Percentiles rank a stretch among this genome's conserved stretches.
Evolutionary conservation across 2,888 invertebrate genomes (phyloP).

Genomic region (Xylocampa areola): DNA sequence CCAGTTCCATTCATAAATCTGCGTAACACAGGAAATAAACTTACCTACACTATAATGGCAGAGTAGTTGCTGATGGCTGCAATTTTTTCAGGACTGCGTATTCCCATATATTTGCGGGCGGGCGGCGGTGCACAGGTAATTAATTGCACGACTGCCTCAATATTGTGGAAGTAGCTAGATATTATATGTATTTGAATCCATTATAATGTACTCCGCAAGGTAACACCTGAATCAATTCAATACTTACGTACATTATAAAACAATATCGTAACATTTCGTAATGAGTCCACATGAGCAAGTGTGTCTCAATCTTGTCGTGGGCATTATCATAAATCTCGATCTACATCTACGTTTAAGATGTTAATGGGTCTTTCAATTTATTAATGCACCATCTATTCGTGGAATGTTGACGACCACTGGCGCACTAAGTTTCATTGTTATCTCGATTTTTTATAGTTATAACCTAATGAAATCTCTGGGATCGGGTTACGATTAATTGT

Average conservation of each 20-base stretch:
- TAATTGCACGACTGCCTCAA: no score
- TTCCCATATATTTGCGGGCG: no score
- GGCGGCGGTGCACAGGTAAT: no score
- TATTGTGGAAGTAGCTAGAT: no score
- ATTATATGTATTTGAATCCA: no score
- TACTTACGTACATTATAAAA: constrained; percentile 36
- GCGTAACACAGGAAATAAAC: constrained; percentile 37
- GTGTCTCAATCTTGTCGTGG: constrained; percentile 81
- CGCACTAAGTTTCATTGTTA: constrained; percentile 55
- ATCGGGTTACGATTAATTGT: constrained; percentile 62
- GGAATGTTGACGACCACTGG: constrained; percentile 58
- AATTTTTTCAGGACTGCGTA: no score
- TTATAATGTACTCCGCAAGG: no score
- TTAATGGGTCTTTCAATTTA: constrained; percentile 84
- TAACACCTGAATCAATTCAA: no score
- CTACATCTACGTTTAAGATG: constrained; percentile 86
- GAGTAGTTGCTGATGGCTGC: no score
- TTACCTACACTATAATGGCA: no score
- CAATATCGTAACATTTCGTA: constrained; percentile 62
- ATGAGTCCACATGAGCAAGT: constrained; percentile 58
- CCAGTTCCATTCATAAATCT: constrained; percentile 16
- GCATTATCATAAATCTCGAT: constrained; percentile 87
- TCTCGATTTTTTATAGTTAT: constrained; percentile 57
- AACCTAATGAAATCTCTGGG: constrained; percentile 53
- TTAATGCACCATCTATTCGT: constrained; percentile 77